Evolutionary conservation across 2,113 vertebrate species (phyloP).

Genomic region (Acinonyx jubatus): DNA sequence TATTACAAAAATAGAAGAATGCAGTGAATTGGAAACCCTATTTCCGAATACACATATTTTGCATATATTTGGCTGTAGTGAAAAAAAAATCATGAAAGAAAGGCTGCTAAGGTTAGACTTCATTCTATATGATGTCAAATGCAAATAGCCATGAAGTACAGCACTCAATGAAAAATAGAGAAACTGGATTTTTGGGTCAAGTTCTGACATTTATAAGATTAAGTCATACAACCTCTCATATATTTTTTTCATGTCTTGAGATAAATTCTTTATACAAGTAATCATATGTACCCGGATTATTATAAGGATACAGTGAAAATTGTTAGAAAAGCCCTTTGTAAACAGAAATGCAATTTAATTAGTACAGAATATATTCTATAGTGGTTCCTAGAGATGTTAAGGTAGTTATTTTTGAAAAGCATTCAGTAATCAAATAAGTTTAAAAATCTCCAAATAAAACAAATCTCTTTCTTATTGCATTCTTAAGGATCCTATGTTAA

Average conservation of each 20-base stretch:
- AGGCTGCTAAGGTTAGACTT: neutral
- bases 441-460: neutral
- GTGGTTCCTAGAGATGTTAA: neutral
- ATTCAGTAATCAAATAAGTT: neutral
- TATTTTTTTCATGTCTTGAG: neutral
- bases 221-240: neutral
- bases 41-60: neutral
- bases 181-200: neutral
- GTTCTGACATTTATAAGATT: neutral
- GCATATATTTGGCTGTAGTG: neutral
- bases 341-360: neutral
- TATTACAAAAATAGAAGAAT: slow-evolving; percentile 15
- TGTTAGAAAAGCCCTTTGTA: neutral
- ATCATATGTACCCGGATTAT: neutral
- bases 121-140: neutral
- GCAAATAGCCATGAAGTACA: neutral
- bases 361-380: neutral
- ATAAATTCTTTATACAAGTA: neutral
- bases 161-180: neutral
- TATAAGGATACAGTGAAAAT: neutral
- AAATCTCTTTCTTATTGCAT: neutral
- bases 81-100: neutral
- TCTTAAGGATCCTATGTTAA: neutral
- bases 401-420: neutral
- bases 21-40: neutral